Evolutionary conservation across 2,888 invertebrate genomes (phyloP).

Genomic region (Folsomia candida): DNA sequence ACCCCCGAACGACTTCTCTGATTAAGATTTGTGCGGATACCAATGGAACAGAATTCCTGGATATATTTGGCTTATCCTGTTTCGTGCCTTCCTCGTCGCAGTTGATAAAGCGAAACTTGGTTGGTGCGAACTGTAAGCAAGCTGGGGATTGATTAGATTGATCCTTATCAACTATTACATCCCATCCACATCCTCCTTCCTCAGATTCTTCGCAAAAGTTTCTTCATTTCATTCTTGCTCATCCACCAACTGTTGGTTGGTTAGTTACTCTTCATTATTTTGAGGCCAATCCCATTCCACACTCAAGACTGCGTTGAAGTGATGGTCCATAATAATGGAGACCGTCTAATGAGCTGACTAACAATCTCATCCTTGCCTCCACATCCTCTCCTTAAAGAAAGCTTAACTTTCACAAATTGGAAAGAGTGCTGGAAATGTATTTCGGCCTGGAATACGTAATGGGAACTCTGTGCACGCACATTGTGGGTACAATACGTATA

Average conservation of each 20-base stretch:
- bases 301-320: background rate
- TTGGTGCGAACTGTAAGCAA: background rate
- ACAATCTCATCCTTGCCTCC: no score
- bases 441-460: no score
- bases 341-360: background rate
- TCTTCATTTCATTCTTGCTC: conserved; percentile 2
- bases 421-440: no score
- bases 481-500: no score
- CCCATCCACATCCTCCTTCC: background rate
- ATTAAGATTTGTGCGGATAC: conserved; percentile 6
- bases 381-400: no score
- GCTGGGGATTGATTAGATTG: background rate
- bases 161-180: background rate
- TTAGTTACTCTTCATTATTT: background rate
- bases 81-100: background rate
- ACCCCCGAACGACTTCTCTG: conserved; percentile 14
- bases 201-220: conserved; percentile 5
- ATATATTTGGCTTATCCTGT: background rate
- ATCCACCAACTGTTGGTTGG: background rate
- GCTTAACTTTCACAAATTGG: no score
- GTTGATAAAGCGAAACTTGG: background rate
- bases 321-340: background rate
- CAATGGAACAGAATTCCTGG: no score
- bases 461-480: no score
- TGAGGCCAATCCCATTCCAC: background rate